phyloP scores from a whole-genome alignment of 2,113 vertebrate genomes.

The Pseudonaja textilis region DNA sequence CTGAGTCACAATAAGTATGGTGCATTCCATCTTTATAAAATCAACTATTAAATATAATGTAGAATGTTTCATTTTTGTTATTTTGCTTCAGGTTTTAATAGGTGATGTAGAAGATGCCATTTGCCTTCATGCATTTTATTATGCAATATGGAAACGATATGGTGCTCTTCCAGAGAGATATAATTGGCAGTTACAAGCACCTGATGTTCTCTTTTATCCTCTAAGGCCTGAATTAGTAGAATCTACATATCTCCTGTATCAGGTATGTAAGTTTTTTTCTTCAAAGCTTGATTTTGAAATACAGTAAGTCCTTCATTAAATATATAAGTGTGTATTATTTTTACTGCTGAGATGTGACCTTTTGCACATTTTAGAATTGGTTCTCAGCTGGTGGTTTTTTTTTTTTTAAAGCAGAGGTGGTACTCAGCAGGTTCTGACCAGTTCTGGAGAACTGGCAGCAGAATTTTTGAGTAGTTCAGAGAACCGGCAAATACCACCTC shows the following conservation, averaged over 20 bases:
- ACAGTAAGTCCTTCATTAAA: background rate
- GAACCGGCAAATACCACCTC: no score
- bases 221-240: conserved; percentile 94
- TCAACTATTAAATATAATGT: background rate
- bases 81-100: conserved; percentile 81
- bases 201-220: conserved; percentile 94
- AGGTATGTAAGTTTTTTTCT: conserved; percentile 71
- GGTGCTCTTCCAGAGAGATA: conserved; percentile 95
- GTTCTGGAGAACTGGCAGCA: no score
- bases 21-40: background rate
- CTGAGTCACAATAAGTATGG: background rate
- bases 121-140: conserved; percentile 98
- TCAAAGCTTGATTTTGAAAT: background rate
- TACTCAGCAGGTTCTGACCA: no score
- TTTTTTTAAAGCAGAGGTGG: no score
- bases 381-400: background rate
- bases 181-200: conserved; percentile 97
- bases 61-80: accelerated
- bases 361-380: background rate
- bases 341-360: background rate
- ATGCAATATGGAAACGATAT: conserved; percentile 97
- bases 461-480: no score
- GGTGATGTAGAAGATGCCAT: conserved; percentile 97
- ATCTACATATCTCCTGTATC: conserved; percentile 95
- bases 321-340: background rate